phyloP scores from a whole-genome alignment of 2,113 vertebrate species.

The Chaenogobius annularis region DNA sequence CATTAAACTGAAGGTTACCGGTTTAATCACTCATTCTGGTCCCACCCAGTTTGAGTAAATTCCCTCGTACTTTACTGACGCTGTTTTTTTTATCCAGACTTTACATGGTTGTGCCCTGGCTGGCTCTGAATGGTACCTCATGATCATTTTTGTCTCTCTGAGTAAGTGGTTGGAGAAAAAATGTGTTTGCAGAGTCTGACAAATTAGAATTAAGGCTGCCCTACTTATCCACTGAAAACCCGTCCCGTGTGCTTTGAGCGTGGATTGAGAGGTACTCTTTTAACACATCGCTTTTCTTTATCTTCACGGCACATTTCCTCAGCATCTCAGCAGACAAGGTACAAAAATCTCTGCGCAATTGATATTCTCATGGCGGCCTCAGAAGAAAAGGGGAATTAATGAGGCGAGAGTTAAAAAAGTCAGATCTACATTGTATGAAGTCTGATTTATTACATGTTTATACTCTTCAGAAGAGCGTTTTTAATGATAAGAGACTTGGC shows the following conservation, averaged over 20 bases:
- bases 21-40: no score
- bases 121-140: background rate
- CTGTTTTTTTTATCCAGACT: background rate
- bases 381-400: slow-evolving; percentile 3
- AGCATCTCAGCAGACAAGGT: slow-evolving; percentile 25
- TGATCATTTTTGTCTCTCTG: slow-evolving; percentile 17
- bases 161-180: slow-evolving; percentile 29
- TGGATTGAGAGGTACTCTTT: slow-evolving; percentile 48
- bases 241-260: slow-evolving; percentile 35
- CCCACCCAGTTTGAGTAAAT: background rate
- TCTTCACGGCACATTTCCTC: slow-evolving; percentile 36
- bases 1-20: no score
- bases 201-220: slow-evolving; percentile 66
- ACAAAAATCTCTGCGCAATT: slow-evolving; percentile 10
- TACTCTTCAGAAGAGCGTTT: background rate
- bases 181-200: slow-evolving; percentile 45
- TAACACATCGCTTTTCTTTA: slow-evolving; percentile 40
- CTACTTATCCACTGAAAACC: slow-evolving; percentile 59
- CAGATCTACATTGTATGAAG: background rate
- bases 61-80: background rate
- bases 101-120: background rate
- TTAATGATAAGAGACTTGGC: slow-evolving; percentile 3
- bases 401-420: background rate
- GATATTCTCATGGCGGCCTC: slow-evolving; percentile 14
- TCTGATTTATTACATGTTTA: background rate